Conservation (phyloP, 2,888 invertebrate species). For the Chirona hameri region DNA sequence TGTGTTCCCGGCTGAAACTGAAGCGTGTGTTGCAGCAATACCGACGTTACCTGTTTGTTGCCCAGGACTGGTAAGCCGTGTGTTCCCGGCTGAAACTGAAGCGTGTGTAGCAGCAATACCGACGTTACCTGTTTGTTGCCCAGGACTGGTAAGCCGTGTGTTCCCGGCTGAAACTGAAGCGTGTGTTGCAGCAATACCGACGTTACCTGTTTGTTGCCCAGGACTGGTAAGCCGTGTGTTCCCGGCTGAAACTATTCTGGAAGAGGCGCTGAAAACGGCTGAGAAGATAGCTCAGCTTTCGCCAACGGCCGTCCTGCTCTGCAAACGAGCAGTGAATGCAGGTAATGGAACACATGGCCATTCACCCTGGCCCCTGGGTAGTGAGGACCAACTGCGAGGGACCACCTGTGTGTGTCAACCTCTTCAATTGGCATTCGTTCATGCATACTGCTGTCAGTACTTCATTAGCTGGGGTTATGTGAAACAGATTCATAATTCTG, state of each 20-base stretch:
- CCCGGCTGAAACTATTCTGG: slow-evolving; percentile 78
- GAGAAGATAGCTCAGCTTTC: slow-evolving; percentile 92
- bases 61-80: no score
- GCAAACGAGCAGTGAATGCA: slow-evolving; percentile 82
- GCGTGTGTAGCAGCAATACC: no score
- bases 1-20: no score
- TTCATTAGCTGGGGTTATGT: no score
- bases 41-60: background rate
- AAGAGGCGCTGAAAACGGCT: slow-evolving; percentile 85
- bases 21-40: no score
- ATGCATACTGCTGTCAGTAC: no score
- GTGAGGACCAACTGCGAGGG: no score
- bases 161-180: slow-evolving; percentile 71
- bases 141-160: slow-evolving; percentile 83
- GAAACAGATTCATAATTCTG: no score
- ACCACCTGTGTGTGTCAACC: no score
- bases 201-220: slow-evolving; percentile 41
- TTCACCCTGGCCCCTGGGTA: background rate
- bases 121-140: background rate
- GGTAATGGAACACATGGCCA: background rate
- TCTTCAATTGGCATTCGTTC: no score
- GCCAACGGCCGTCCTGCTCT: slow-evolving; percentile 76
- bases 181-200: no score
- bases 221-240: slow-evolving; percentile 87
- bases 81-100: no score